These are phyloP conservation scores for Pangasius sanitwongsei DNA, from an alignment of 2,797 vertebrate genomes.

Conservation along the genomic window DNA sequence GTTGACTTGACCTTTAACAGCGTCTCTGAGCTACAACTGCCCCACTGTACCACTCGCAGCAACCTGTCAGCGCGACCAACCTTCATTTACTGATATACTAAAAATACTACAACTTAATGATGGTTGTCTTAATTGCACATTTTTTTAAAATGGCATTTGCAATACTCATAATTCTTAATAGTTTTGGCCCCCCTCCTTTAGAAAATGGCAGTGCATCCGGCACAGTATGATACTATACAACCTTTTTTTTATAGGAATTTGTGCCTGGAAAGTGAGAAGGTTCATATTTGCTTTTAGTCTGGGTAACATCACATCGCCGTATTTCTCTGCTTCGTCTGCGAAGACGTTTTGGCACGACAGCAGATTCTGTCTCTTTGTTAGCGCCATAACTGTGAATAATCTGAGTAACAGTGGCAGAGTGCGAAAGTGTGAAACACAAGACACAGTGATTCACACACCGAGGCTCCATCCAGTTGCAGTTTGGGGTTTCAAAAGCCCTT, in stretches of 20 bases:
- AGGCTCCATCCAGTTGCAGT: constrained; percentile 37
- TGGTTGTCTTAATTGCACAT: not conserved
- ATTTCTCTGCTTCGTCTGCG: constrained; percentile 28
- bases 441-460: constrained; percentile 47
- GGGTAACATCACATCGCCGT: constrained; percentile 13
- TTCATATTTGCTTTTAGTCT: constrained; percentile 14
- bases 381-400: constrained; percentile 57
- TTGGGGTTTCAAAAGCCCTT: constrained; percentile 28
- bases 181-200: constrained; percentile 16
- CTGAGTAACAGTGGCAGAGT: constrained; percentile 61
- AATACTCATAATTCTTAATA: constrained; percentile 53
- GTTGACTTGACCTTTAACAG: not conserved
- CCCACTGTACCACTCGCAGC: not conserved
- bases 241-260: not conserved
- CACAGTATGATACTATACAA: not conserved
- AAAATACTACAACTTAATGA: not conserved
- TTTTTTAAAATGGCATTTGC: constrained; percentile 37
- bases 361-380: constrained; percentile 51
- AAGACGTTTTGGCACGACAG: constrained; percentile 33
- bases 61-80: not conserved
- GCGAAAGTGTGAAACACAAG: constrained; percentile 51
- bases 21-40: not conserved
- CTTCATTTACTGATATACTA: not conserved
- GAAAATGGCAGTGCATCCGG: constrained; percentile 8
- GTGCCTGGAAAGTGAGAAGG: not conserved